Evolutionary conservation across 2,888 invertebrate species (phyloP), one percentile per base, ranked within the genome.

Genomic region (Mayetiola destructor): DNA sequence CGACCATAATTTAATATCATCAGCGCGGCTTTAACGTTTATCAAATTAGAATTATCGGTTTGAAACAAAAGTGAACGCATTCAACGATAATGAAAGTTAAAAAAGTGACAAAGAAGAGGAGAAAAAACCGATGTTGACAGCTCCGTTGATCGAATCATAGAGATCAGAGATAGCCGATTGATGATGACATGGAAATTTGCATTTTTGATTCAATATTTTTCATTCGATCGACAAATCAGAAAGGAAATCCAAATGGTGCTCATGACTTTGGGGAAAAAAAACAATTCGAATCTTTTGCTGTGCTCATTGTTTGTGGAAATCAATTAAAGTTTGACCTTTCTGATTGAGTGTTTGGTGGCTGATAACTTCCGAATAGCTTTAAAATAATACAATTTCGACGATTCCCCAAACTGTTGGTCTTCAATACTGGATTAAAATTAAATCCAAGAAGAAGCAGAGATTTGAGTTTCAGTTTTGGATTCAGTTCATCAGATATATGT

Each of bases 291-390:
- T 18, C 39, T 18, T 8, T 36, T 39, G 39, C 23, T 23, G 21
- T 42, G 12, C 14, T 37, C 3, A 12, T 37, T 12, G 4, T 37
- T 12, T 37, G 37, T 10, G n/a, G 23, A 48, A 48, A 48, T 48
- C 48, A 48, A 48, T 48, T 48, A 48, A 48, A 48, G 48, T 48
- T 48, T 48, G 48, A 48, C 48, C 48, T 48, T 16, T 48, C 48
- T 48, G 48, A 48, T 48, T 27, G 48, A 48, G 48, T 48, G 48
- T 48, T 48, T 48, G 48, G 6, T 16, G 48, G 27, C 48, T 48
- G 48, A 48, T 48, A 48, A 48, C 48, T 27, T n/a, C n/a, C n/a
- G n/a, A n/a, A n/a, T n/a, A 27, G 48, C 48, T 48, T 48, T 27
- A 21, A n/a, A 6, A 27, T 48, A 48, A 48, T 14, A 48, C 27